Percentiles rank a stretch among this genome's conserved stretches.
Evolutionary conservation across 2,113 vertebrate species (phyloP).

Genomic region (Sinocyclocheilus rhinocerous): DNA sequence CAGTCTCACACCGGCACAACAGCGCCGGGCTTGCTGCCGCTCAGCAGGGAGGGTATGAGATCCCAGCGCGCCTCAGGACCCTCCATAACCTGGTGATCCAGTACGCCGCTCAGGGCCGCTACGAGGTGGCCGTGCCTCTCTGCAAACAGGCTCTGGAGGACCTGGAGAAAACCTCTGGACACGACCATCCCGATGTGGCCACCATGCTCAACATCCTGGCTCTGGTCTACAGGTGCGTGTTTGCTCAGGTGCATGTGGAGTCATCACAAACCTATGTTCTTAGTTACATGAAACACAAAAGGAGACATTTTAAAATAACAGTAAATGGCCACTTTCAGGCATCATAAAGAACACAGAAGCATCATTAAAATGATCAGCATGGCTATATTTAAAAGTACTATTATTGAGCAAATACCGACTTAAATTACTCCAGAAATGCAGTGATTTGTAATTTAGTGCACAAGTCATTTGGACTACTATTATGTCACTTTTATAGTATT

Average conservation of each 20-base stretch:
- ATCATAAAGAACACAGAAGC: neutral
- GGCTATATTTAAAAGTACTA: neutral
- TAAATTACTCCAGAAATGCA: neutral
- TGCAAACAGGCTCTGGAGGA: constrained; percentile 88
- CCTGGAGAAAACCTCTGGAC: constrained; percentile 86
- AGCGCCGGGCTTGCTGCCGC: constrained; percentile 77
- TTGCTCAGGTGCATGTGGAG: neutral
- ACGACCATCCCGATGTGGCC: constrained; percentile 86
- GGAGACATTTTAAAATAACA: neutral
- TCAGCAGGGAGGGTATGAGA: constrained; percentile 85
- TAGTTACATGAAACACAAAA: neutral
- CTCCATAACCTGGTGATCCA: constrained; percentile 89
- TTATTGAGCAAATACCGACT: neutral
- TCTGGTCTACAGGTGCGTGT: constrained; percentile 80
- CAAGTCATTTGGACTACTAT: neutral
- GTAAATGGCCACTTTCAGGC: neutral
- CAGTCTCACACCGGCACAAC: constrained; percentile 75
- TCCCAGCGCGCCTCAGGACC: constrained; percentile 81
- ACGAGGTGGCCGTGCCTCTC: constrained; percentile 85
- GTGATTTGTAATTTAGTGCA: neutral
- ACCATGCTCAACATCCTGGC: constrained; percentile 90
- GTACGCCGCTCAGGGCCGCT: constrained; percentile 87
- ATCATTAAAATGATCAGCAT: neutral
- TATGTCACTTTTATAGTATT: too few species aligned
- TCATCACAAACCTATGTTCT: neutral